A percentile compares a stretch with the other conserved stretches of the same genome.
phyloP scores from a whole-genome alignment of 2,888 invertebrate species.

The Azorinus chamasolen region DNA sequence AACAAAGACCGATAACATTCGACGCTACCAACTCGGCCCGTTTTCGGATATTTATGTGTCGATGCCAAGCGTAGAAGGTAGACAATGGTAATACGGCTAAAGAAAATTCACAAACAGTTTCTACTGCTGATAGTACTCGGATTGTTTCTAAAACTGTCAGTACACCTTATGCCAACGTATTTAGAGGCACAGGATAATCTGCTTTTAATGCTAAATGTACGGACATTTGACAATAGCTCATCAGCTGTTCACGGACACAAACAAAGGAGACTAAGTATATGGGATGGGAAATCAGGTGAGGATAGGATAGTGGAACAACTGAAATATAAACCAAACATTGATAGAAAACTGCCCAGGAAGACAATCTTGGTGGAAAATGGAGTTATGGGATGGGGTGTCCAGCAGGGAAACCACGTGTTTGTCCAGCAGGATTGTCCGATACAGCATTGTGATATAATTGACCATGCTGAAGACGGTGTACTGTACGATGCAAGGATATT shows the following conservation, averaged over 20 bases:
- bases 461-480: slow-evolving; percentile 90
- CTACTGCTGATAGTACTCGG: slow-evolving; percentile 27
- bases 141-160: slow-evolving; percentile 26
- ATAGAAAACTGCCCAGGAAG: slow-evolving; percentile 46
- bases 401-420: slow-evolving; percentile 89
- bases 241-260: neutral
- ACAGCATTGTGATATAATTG: slow-evolving; percentile 93
- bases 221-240: neutral
- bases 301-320: slow-evolving; percentile 79
- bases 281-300: slow-evolving; percentile 42
- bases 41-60: too few relatives aligned
- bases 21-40: too few relatives aligned
- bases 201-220: neutral
- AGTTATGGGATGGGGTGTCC: slow-evolving; percentile 56
- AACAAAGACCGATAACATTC: too few relatives aligned
- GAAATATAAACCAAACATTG: slow-evolving; percentile 61
- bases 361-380: slow-evolving; percentile 68
- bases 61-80: neutral
- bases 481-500: slow-evolving; percentile 95
- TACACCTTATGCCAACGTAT: slow-evolving; percentile 29
- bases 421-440: slow-evolving; percentile 93
- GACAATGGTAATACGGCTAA: slow-evolving; percentile 26
- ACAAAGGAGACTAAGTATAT: slow-evolving; percentile 17
- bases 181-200: slow-evolving; percentile 14
- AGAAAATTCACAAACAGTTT: slow-evolving; percentile 40